Evolutionary conservation across 2,888 invertebrate species (phyloP), one percentile per base, ranked within the genome.

Genomic region (Pimpla rufipes): DNA sequence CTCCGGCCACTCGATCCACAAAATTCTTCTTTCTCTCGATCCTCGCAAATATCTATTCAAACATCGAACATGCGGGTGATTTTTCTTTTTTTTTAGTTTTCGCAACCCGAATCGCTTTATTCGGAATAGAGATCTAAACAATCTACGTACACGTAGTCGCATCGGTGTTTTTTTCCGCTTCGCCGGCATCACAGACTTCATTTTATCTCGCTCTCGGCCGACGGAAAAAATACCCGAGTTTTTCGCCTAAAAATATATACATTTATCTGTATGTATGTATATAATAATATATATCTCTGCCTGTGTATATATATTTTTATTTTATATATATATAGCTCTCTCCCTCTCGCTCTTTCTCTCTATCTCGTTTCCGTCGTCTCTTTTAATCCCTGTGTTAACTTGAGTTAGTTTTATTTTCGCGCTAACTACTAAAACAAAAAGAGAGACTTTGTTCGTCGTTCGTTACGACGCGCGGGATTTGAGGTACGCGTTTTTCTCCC

Each of bases 241-340:
- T n/a, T 77, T 84, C 89, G 87, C 89, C 88, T 89, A 88, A 90
- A 90, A 89, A 90, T 90, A 90, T 91, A 87, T 87, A 86, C 79
- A 83, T 87, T 82, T 86, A 78, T 87, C 59, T 83, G 71, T 79
- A 84, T 79, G 75, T 84, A 83, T 84, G 66, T 83, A 80, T 85
- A 37, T 42, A 64, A 64, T 64, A 64, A 64, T 89, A 86, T 87
- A 84, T 86, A 85, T 85, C 81, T 81, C 85, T 74, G 50, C 81
- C 77, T 68, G 75, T 85, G 57, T 81, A 79, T 79, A 85, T 85
- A 75, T 87, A 86, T 85, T 79, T 83, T 42, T n/a, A n/a, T n/a
- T 83, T 85, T 84, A 85, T 86, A 78, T 85, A 64, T 85, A 86
- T 86, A 85, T 29, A 59, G 2, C 29, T 29, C 29, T 29, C 29